Evolutionary conservation across 1,140 invertebrate species (phyloP).

Genomic region (Camponotus vicinus): DNA sequence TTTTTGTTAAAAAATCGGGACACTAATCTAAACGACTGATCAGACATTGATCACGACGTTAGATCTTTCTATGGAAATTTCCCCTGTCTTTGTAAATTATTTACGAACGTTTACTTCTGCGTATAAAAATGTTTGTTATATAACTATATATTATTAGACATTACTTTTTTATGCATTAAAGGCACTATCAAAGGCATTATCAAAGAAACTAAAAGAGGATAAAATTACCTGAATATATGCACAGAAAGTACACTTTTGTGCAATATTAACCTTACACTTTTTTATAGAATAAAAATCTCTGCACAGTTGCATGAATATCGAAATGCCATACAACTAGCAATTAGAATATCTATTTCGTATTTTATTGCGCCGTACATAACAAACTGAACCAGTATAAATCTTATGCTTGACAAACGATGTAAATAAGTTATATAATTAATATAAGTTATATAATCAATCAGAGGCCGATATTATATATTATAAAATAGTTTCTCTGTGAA

Average conservation of each 20-base stretch:
- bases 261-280: slow-evolving; percentile 11
- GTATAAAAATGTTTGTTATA: background rate
- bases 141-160: background rate
- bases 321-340: slow-evolving; percentile 25
- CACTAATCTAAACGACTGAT: background rate
- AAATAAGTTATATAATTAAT: slow-evolving; percentile 29
- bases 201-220: background rate
- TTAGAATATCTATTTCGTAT: background rate
- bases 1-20: slow-evolving; percentile 13
- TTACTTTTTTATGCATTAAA: background rate
- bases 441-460: too few relatives aligned
- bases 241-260: background rate
- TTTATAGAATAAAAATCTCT: background rate
- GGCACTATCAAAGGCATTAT: background rate
- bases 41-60: too few relatives aligned
- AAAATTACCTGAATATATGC: background rate
- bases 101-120: slow-evolving; percentile 13
- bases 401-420: slow-evolving; percentile 10
- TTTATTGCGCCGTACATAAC: background rate
- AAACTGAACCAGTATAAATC: slow-evolving; percentile 6
- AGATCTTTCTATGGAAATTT: background rate
- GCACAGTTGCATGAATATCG: background rate
- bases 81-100: background rate
- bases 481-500: background rate
- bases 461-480: slow-evolving; percentile 26